phyloP scores from a whole-genome alignment of 1,140 invertebrate species.

The Hyles vespertilio region DNA sequence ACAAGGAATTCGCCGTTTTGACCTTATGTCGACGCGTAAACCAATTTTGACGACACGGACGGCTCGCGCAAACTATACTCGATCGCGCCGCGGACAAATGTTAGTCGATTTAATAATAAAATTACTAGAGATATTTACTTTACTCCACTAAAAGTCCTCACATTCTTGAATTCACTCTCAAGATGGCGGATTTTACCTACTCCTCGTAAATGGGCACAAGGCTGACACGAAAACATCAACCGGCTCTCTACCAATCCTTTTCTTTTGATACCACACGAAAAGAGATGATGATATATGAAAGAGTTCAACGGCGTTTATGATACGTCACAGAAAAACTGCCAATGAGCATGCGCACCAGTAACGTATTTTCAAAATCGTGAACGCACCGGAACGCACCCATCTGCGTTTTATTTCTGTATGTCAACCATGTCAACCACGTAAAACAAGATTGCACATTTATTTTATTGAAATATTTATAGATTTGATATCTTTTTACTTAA shows the following conservation, averaged over 20 bases:
- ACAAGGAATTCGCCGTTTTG: conserved; percentile 69
- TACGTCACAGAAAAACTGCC: conserved; percentile 71
- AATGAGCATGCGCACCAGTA: conserved; percentile 68
- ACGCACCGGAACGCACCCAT: conserved; percentile 25
- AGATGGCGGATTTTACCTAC: conserved; percentile 76
- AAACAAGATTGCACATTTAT: no score
- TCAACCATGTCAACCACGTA: neutral
- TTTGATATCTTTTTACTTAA: neutral
- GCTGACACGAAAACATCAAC: conserved; percentile 76
- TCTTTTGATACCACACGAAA: conserved; percentile 54
- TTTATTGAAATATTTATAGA: no score
- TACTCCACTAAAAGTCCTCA: conserved; percentile 70
- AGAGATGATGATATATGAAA: conserved; percentile 64
- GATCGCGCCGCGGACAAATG: conserved; percentile 43
- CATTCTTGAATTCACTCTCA: conserved; percentile 75
- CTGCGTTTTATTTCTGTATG: conserved; percentile 25
- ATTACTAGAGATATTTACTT: conserved; percentile 67
- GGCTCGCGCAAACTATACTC: conserved; percentile 36
- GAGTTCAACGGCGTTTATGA: conserved; percentile 60
- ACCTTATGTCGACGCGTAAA: conserved; percentile 46
- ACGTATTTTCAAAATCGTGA: conserved; percentile 33
- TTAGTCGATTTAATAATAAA: conserved; percentile 69
- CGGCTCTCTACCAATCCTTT: conserved; percentile 69
- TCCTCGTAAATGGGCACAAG: conserved; percentile 75
- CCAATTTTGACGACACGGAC: conserved; percentile 47